Percentiles rank a stretch among this genome's conserved stretches.
Conservation (phyloP, 2,888 invertebrate species). For the Drosophila quinaria region DNA sequence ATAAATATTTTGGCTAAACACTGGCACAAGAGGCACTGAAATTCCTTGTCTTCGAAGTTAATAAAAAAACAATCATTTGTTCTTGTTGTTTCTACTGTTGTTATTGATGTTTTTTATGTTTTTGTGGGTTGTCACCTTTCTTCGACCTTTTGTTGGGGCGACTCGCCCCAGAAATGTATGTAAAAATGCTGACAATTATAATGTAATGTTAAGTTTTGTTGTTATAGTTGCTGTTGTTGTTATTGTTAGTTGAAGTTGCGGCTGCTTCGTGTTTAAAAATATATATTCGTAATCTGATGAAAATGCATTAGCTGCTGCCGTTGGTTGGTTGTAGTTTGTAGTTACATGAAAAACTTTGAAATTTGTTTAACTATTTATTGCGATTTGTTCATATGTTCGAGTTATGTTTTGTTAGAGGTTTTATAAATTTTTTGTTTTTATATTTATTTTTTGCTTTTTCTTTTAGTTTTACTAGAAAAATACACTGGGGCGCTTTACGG, state of each 20-base stretch:
- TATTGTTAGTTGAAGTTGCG: slow-evolving; percentile 49
- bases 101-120: slow-evolving; percentile 30
- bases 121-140: slow-evolving; percentile 36
- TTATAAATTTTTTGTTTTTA: slow-evolving; percentile 25
- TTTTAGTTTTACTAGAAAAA: slow-evolving; percentile 79
- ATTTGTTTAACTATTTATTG: slow-evolving; percentile 59
- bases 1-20: slow-evolving; percentile 82
- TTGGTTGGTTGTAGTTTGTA: slow-evolving; percentile 51
- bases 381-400: slow-evolving; percentile 57
- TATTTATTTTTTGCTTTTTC: slow-evolving; percentile 30
- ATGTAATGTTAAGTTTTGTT: slow-evolving; percentile 56
- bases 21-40: slow-evolving; percentile 83
- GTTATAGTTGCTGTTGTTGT: slow-evolving; percentile 40
- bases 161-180: slow-evolving; percentile 55
- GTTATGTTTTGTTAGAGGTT: slow-evolving; percentile 23
- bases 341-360: slow-evolving; percentile 46
- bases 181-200: slow-evolving; percentile 75
- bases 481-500: slow-evolving; percentile 76
- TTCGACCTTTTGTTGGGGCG: slow-evolving; percentile 38
- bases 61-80: slow-evolving; percentile 66
- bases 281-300: slow-evolving; percentile 64
- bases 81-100: slow-evolving; percentile 43
- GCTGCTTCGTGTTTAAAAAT: slow-evolving; percentile 52
- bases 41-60: slow-evolving; percentile 82
- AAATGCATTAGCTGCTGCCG: slow-evolving; percentile 78